Percentiles rank a stretch among this genome's conserved stretches.
phyloP scores from a whole-genome alignment of 2,113 vertebrate species.

The Anguilla japonica region DNA sequence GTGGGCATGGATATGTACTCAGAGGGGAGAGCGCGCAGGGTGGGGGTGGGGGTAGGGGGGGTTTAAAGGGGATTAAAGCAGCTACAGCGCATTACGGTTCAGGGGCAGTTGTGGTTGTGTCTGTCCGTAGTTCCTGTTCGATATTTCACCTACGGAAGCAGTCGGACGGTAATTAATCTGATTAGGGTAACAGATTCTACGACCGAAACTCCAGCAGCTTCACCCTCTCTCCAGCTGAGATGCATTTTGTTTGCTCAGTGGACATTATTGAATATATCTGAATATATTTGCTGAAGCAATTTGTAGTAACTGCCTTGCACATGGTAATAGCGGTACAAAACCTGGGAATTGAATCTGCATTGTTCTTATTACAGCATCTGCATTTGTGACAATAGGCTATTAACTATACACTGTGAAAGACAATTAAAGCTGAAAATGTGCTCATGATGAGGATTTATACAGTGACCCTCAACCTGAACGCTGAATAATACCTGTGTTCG shows the following conservation, averaged over 20 bases:
- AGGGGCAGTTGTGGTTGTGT: neutral
- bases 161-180: neutral
- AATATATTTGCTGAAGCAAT: neutral
- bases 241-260: neutral
- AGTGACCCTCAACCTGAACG: neutral
- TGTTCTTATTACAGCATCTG: neutral
- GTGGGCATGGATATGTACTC: constrained; percentile 3
- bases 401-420: neutral
- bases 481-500: neutral
- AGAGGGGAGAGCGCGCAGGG: neutral
- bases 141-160: neutral
- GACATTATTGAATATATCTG: neutral
- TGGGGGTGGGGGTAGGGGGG: neutral
- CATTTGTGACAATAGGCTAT: neutral
- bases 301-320: neutral
- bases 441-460: neutral
- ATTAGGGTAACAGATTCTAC: neutral
- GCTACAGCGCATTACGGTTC: neutral
- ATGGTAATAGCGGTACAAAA: neutral
- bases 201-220: neutral
- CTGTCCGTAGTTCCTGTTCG: neutral
- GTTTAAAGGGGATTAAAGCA: constrained; percentile 22
- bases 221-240: neutral
- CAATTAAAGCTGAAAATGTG: neutral
- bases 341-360: neutral